Evolutionary conservation across 2,113 vertebrate genomes (phyloP), one percentile per base, ranked within the genome.

Genomic region (Semnornis frantzii): DNA sequence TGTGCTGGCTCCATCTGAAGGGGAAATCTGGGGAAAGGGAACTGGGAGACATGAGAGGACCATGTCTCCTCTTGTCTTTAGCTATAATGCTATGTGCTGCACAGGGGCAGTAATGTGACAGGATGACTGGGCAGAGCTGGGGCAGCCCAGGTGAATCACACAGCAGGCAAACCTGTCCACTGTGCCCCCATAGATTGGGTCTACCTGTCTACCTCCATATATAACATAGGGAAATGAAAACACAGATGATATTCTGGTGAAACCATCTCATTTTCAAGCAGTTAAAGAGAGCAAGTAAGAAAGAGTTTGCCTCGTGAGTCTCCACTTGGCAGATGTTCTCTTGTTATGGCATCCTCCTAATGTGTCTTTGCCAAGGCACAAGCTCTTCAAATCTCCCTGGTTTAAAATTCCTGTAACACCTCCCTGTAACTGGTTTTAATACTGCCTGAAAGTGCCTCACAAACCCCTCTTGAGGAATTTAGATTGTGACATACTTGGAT

Each of bases 121-220:
- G 76, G 59, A 3, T 0, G 3, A 28, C 19, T 6, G 58, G 21
- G 42, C 25, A 37, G 66, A 21, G 28, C 25, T 27, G 52, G 33
- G 46, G 37, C 48, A 54, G 13, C 30, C 31, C 78, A 7, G 78
- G 74, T 28, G 10, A 63, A 64, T 50, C 50, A 60, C 8, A 6
- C 52, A 24, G 33, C 82, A n/a, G 30, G 44, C 75, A 62, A 87
- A 37, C 70, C 65, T 48, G 31, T 64, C 63, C 3, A 2, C 54
- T n/a, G 42, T 17, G 64, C 59, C 60, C 77, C n/a, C 60, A 0
- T 8, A 54, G 25, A 15, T 2, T 0, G 1, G 24, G 11, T 16
- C 12, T 6, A 79, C n/a, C 71, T 85, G 50, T 65, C 19, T n/a
- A 31, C 2, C 50, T 52, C 50, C 50, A 5, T 52, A 11, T 52